These are phyloP conservation scores for Heliothis peltigera DNA, from an alignment of 2,888 invertebrate genomes.

Conservation along the genomic window DNA sequence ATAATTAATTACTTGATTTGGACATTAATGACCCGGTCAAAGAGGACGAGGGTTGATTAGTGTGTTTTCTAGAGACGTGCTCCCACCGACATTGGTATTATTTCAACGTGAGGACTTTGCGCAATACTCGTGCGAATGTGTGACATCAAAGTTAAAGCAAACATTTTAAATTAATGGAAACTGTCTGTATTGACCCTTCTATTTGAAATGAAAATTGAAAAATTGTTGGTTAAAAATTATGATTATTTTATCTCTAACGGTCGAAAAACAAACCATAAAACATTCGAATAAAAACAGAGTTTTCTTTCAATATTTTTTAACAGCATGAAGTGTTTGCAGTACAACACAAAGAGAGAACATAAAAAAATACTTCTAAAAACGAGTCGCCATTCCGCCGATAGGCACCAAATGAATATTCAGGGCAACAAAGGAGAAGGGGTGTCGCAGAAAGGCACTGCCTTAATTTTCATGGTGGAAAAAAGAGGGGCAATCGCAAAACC, in stretches of 20 bases:
- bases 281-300: slow-evolving; percentile 66
- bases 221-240: slow-evolving; percentile 14
- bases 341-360: slow-evolving; percentile 77
- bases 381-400: slow-evolving; percentile 84
- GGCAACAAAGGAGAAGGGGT: slow-evolving; percentile 84
- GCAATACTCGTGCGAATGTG: slow-evolving; percentile 5
- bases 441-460: slow-evolving; percentile 78
- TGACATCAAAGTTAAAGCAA: slow-evolving; percentile 9
- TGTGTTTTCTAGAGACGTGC: slow-evolving; percentile 77
- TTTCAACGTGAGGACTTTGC: slow-evolving; percentile 27
- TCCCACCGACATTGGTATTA: slow-evolving; percentile 69
- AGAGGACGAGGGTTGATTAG: slow-evolving; percentile 85
- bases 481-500: slow-evolving; percentile 80
- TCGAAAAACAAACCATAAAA: slow-evolving; percentile 53
- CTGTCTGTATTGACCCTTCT: slow-evolving; percentile 6
- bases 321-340: slow-evolving; percentile 74
- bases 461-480: slow-evolving; percentile 79
- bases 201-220: slow-evolving; percentile 10
- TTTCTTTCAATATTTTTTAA: slow-evolving; percentile 79
- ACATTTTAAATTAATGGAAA: slow-evolving; percentile 25
- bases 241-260: slow-evolving; percentile 30
- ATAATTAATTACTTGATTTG: slow-evolving; percentile 89
- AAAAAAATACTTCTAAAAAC: slow-evolving; percentile 83
- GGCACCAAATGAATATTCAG: slow-evolving; percentile 88
- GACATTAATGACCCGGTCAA: slow-evolving; percentile 88